phyloP scores from a whole-genome alignment of 1,140 invertebrate genomes.

The Nebria ingens region DNA sequence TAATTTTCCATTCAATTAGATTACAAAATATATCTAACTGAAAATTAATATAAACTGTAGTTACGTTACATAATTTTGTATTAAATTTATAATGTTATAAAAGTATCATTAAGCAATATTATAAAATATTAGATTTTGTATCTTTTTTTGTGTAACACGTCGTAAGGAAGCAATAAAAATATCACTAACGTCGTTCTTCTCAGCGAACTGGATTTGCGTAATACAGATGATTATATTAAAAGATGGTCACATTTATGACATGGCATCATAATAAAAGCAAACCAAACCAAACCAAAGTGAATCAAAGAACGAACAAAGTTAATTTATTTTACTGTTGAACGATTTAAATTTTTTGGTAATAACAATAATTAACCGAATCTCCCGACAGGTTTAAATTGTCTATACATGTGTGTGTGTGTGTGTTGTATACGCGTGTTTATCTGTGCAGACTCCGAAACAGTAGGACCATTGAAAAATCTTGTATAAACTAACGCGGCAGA shows the following conservation, averaged over 20 bases:
- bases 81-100: too few species aligned
- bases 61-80: too few species aligned
- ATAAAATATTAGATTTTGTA: too few species aligned
- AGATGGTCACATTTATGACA: background rate
- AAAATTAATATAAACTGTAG: too few species aligned
- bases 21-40: too few species aligned
- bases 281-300: too few species aligned
- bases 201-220: background rate
- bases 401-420: background rate
- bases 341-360: constrained; percentile 4
- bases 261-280: background rate
- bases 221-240: constrained; percentile 6
- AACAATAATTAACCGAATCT: constrained; percentile 6
- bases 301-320: background rate
- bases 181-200: background rate
- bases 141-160: too few species aligned
- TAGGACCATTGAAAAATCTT: background rate
- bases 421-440: too few species aligned
- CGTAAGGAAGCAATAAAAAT: background rate
- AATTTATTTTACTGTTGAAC: background rate
- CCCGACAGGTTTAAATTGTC: constrained; percentile 2
- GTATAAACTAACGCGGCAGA: background rate
- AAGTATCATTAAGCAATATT: too few species aligned
- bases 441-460: background rate
- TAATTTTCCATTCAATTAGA: too few species aligned